Evolutionary conservation across 92 coral and sea anemone genomes (phyloP).

Genomic region (Pocillopora meandrina): DNA sequence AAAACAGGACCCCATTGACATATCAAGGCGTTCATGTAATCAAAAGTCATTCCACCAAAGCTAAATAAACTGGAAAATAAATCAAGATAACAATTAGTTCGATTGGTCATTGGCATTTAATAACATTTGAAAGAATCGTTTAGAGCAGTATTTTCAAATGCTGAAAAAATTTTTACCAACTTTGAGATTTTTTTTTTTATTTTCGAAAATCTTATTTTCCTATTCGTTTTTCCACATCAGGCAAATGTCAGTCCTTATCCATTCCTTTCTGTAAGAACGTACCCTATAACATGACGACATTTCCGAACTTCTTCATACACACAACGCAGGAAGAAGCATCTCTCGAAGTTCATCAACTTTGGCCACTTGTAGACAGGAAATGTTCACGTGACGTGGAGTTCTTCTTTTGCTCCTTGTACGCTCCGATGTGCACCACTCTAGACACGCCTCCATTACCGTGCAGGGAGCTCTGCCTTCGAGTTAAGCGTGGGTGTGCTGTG

Average conservation of each 20-base stretch:
- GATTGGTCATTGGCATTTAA: too few relatives aligned
- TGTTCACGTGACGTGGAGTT: constrained; percentile 38
- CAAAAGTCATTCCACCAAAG: too few relatives aligned
- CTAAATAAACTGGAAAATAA: too few relatives aligned
- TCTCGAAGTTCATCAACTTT: constrained; percentile 42
- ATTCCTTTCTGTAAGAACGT: constrained; percentile 40
- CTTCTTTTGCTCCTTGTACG: constrained; percentile 58
- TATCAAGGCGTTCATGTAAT: too few relatives aligned
- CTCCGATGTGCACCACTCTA: constrained; percentile 29
- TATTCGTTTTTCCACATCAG: neutral
- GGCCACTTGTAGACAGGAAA: constrained; percentile 26
- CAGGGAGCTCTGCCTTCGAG: constrained; percentile 44
- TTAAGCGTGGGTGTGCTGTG: constrained; percentile 21
- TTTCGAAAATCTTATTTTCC: too few relatives aligned
- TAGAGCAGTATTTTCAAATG: too few relatives aligned
- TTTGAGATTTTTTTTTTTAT: too few relatives aligned
- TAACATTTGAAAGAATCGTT: too few relatives aligned
- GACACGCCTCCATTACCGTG: constrained; percentile 18
- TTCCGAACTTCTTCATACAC: constrained; percentile 48
- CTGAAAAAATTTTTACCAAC: too few relatives aligned
- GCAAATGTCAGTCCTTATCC: constrained; percentile 25
- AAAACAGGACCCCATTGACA: too few relatives aligned
- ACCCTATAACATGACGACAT: constrained; percentile 50
- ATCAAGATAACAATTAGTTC: too few relatives aligned
- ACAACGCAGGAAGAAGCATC: constrained; percentile 43